Evolutionary conservation across 1,140 invertebrate genomes (phyloP).

Genomic region (Bombus vancouverensis): DNA sequence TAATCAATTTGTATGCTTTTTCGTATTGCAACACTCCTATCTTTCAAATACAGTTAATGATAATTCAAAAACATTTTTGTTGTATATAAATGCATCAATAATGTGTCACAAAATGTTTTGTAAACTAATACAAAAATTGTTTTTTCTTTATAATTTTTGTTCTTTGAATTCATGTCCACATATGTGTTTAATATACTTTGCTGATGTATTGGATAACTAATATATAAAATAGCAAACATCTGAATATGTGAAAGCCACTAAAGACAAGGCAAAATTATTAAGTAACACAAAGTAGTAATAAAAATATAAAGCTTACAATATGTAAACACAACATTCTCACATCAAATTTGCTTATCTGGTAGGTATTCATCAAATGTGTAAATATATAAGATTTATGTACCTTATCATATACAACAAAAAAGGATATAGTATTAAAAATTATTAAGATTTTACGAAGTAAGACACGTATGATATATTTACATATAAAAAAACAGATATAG

Average conservation of each 20-base stretch:
- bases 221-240: conserved; percentile 51
- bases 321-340: conserved; percentile 24
- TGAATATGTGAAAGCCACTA: conserved; percentile 46
- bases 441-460: conserved; percentile 7
- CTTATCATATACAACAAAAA: not conserved
- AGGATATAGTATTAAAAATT: conserved; percentile 10
- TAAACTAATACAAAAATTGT: conserved; percentile 2
- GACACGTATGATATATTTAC: not conserved
- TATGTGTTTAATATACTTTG: not conserved
- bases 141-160: not conserved
- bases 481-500: not conserved
- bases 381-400: not conserved
- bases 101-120: not conserved
- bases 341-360: not conserved
- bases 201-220: conserved; percentile 80
- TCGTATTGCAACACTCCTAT: conserved; percentile 9
- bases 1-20: conserved; percentile 21
- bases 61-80: not conserved
- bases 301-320: conserved; percentile 30
- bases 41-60: not conserved
- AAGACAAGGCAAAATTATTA: conserved; percentile 38
- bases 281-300: conserved; percentile 31
- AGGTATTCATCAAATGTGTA: not conserved
- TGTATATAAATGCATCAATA: not conserved
- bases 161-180: not conserved